A percentile compares a stretch with the other conserved stretches of the same genome.
Evolutionary conservation across 1,140 invertebrate species (phyloP).

Genomic region (Battus philenor): DNA sequence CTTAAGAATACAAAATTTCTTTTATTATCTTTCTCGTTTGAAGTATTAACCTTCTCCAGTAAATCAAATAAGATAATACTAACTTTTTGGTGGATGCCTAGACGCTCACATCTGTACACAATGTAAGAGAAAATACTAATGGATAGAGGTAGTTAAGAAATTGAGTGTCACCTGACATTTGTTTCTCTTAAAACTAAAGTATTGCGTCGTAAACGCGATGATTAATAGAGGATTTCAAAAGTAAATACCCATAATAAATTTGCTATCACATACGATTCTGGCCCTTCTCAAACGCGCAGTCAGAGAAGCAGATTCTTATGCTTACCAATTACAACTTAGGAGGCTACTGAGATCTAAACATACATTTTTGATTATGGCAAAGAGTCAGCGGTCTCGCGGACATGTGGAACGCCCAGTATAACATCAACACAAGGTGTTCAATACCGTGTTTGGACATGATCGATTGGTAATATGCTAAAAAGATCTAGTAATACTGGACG

Average conservation of each 20-base stretch:
- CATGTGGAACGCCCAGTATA: conserved; percentile 20
- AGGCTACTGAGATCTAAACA: conserved; percentile 60
- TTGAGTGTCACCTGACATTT: conserved; percentile 31
- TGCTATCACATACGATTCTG: conserved; percentile 38
- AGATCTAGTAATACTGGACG: conserved; percentile 33
- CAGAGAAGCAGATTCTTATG: conserved; percentile 35
- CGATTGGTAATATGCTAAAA: conserved; percentile 19
- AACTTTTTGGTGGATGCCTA: conserved; percentile 17
- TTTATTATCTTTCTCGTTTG: no score
- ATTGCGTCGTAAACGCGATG: conserved; percentile 17
- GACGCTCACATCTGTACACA: background rate
- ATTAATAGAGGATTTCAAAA: conserved; percentile 19
- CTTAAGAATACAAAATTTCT: no score
- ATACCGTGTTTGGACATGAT: conserved; percentile 19
- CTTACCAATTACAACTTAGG: conserved; percentile 40
- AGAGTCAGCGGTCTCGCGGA: conserved; percentile 23
- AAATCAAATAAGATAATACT: conserved; percentile 16
- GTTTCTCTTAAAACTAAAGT: conserved; percentile 21
- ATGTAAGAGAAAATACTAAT: conserved; percentile 33
- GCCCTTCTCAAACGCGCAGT: conserved; percentile 19
- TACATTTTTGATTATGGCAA: conserved; percentile 52
- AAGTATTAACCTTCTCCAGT: conserved; percentile 25
- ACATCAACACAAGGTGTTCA: conserved; percentile 25
- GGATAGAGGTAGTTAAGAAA: conserved; percentile 43
- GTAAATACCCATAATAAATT: conserved; percentile 28